A percentile compares a stretch with the other conserved stretches of the same genome.
These are phyloP conservation scores for pig (Sus scrofa) DNA, from an alignment of 2,113 vertebrate genomes.

Conservation along the genomic window DNA sequence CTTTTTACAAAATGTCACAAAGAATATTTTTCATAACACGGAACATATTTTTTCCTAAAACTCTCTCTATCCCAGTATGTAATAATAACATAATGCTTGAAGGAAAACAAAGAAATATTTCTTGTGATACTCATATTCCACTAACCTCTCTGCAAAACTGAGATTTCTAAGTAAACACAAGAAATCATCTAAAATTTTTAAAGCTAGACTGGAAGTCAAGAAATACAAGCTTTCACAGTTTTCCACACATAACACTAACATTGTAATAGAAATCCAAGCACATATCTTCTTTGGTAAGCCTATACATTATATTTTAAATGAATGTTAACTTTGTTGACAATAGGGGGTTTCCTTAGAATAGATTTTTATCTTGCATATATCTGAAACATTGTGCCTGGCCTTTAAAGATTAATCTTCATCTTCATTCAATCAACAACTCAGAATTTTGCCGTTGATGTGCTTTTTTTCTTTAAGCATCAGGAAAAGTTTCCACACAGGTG, in stretches of 20 bases:
- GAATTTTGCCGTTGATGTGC: background rate
- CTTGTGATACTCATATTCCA: background rate
- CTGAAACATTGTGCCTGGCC: background rate
- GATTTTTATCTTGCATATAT: background rate
- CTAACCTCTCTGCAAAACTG: background rate
- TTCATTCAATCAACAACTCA: background rate
- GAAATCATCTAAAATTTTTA: background rate
- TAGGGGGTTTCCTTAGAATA: background rate
- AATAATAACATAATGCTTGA: background rate
- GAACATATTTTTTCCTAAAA: background rate
- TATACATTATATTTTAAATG: constrained; percentile 4
- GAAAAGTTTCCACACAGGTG: background rate
- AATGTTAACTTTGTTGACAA: background rate
- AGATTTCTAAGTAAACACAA: background rate
- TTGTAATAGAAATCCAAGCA: background rate
- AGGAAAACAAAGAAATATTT: background rate
- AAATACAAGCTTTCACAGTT: background rate
- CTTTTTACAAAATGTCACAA: background rate
- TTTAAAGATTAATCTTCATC: background rate
- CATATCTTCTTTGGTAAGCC: background rate
- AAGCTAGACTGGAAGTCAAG: background rate
- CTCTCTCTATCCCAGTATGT: background rate
- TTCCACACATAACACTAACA: background rate
- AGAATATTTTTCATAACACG: background rate
- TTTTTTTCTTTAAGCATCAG: background rate